phyloP scores from a whole-genome alignment of 2,113 vertebrate species.

The Quiscalus mexicanus region DNA sequence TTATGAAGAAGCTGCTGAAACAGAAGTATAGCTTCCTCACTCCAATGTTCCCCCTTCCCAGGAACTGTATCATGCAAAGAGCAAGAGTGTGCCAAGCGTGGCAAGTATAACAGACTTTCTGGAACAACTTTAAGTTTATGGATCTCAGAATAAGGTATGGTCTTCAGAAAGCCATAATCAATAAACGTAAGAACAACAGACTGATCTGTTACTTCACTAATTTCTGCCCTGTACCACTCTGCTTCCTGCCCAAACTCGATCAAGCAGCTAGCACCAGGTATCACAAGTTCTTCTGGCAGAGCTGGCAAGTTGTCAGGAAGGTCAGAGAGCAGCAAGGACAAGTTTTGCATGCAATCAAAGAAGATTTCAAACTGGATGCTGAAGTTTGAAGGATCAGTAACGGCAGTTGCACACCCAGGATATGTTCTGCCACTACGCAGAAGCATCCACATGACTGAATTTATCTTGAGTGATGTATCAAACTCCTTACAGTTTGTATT shows the following conservation, averaged over 20 bases:
- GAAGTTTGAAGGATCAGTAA: slow-evolving; percentile 83
- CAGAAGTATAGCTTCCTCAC: slow-evolving; percentile 72
- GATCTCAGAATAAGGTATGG: slow-evolving; percentile 63
- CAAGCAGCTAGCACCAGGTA: slow-evolving; percentile 79
- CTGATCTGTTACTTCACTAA: slow-evolving; percentile 62
- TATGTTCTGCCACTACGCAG: slow-evolving; percentile 68
- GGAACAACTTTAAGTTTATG: slow-evolving; percentile 78
- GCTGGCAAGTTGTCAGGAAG: slow-evolving; percentile 66
- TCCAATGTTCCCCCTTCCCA: slow-evolving; percentile 74
- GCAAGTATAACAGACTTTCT: slow-evolving; percentile 69
- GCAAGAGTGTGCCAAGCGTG: slow-evolving; percentile 78
- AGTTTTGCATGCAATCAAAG: slow-evolving; percentile 68
- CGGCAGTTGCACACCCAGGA: slow-evolving; percentile 71
- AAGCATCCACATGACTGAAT: slow-evolving; percentile 51
- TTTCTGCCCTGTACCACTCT: slow-evolving; percentile 84
- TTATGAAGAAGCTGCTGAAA: slow-evolving; percentile 78
- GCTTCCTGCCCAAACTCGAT: slow-evolving; percentile 68
- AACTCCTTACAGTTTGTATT: background rate
- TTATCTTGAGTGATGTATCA: background rate
- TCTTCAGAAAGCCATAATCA: slow-evolving; percentile 80
- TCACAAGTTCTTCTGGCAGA: slow-evolving; percentile 69
- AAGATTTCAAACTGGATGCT: slow-evolving; percentile 78
- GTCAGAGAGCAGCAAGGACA: slow-evolving; percentile 75
- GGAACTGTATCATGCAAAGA: slow-evolving; percentile 77
- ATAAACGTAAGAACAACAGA: slow-evolving; percentile 74